A percentile compares a stretch with the other conserved stretches of the same genome.
phyloP scores from a whole-genome alignment of 2,888 invertebrate species.

The Abrostola tripartita region DNA sequence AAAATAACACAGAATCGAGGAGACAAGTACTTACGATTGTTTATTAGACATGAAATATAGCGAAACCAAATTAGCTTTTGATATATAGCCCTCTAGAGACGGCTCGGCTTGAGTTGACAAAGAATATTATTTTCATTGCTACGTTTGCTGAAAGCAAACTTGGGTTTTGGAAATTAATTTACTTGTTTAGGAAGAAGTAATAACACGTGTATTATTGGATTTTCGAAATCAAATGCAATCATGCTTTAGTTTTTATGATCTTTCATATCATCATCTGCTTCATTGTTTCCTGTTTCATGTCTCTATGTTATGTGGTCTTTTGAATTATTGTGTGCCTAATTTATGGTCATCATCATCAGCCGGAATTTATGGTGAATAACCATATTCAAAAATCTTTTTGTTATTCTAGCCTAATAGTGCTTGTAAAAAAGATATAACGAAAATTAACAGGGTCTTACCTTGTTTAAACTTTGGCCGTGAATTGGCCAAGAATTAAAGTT shows the following conservation, averaged over 20 bases:
- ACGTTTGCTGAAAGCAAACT: constrained; percentile 23
- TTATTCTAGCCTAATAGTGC: background rate
- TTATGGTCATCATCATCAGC: too few relatives aligned
- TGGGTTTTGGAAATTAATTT: constrained; percentile 24
- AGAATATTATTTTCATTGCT: constrained; percentile 33
- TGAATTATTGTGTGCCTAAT: too few relatives aligned
- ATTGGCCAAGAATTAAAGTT: constrained; percentile 54
- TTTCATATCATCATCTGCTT: too few relatives aligned
- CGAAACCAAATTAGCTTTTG: constrained; percentile 56
- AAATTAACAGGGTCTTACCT: constrained; percentile 30
- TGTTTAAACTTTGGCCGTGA: constrained; percentile 44
- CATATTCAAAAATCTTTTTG: background rate
- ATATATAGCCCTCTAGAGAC: constrained; percentile 48
- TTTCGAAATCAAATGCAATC: too few relatives aligned
- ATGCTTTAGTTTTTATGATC: too few relatives aligned
- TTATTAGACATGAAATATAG: constrained; percentile 53
- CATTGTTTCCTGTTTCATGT: too few relatives aligned
- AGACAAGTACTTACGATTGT: constrained; percentile 36
- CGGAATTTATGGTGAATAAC: too few relatives aligned
- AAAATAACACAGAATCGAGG: constrained; percentile 44
- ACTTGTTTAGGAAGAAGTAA: too few relatives aligned
- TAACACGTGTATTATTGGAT: too few relatives aligned
- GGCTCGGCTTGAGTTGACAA: constrained; percentile 10
- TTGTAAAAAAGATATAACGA: constrained; percentile 1
- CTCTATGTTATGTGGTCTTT: too few relatives aligned